Conservation (phyloP, 2,888 invertebrate species). For the Patella depressa region DNA sequence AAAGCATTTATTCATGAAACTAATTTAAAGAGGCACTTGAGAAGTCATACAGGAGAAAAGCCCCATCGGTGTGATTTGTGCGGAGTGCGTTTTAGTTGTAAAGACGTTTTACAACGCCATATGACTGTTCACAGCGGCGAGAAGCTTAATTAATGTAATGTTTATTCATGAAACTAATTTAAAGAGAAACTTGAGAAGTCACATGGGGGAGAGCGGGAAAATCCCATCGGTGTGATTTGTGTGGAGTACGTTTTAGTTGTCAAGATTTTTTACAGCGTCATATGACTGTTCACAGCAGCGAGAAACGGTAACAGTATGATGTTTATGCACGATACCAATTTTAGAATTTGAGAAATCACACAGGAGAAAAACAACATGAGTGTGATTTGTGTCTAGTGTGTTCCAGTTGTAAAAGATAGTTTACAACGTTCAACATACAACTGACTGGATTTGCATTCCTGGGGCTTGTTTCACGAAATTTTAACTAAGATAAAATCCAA, state of each 20-base stretch:
- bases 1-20: background rate
- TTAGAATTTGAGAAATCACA: background rate
- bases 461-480: no score
- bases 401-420: background rate
- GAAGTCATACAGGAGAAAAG: conserved; percentile 6
- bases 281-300: background rate
- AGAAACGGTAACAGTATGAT: background rate
- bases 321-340: background rate
- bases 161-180: background rate
- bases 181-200: background rate
- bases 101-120: no score
- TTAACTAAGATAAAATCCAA: no score
- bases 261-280: no score
- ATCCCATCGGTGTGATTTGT: background rate
- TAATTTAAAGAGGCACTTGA: background rate
- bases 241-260: background rate
- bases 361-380: background rate
- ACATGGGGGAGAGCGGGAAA: background rate
- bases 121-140: background rate
- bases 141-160: background rate
- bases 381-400: background rate
- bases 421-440: background rate
- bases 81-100: background rate
- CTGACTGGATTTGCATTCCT: no score
- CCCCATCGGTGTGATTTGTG: background rate